phyloP scores from a whole-genome alignment of 92 coral and sea anemone genomes.

The Parazoanthus atlanticus region DNA sequence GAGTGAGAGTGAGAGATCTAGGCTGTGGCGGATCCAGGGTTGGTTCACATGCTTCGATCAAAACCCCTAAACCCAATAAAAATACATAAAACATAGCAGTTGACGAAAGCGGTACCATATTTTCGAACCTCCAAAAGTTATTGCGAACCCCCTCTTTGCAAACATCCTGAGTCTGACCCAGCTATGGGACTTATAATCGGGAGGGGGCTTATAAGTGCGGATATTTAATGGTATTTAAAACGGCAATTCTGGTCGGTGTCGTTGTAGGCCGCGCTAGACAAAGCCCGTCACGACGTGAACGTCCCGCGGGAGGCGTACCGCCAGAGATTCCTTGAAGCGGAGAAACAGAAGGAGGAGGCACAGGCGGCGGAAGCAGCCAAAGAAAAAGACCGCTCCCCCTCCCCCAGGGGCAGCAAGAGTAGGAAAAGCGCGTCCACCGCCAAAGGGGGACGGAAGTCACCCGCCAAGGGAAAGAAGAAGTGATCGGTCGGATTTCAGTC shows the following conservation, averaged over 20 bases:
- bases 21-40: no score
- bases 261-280: slow-evolving; percentile 88
- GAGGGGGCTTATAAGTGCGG: not conserved
- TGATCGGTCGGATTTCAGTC: slow-evolving; percentile 13
- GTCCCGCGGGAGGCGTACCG: slow-evolving; percentile 90
- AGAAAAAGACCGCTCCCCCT: slow-evolving; percentile 88
- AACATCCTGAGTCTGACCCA: no score
- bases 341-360: slow-evolving; percentile 87
- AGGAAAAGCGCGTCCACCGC: slow-evolving; percentile 82
- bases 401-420: slow-evolving; percentile 81
- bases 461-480: slow-evolving; percentile 88
- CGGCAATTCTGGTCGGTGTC: not conserved
- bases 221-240: not conserved
- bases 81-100: no score
- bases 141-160: no score
- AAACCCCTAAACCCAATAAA: no score
- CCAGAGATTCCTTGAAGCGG: slow-evolving; percentile 91
- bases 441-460: slow-evolving; percentile 85
- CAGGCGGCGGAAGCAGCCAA: slow-evolving; percentile 77
- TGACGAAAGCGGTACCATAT: no score
- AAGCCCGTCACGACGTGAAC: slow-evolving; percentile 87
- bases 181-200: not conserved
- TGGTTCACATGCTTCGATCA: no score
- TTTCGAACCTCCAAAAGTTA: no score
- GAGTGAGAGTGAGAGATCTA: no score